phyloP scores from a whole-genome alignment of 2,113 vertebrate species.

The Takifugu bimaculatus region DNA sequence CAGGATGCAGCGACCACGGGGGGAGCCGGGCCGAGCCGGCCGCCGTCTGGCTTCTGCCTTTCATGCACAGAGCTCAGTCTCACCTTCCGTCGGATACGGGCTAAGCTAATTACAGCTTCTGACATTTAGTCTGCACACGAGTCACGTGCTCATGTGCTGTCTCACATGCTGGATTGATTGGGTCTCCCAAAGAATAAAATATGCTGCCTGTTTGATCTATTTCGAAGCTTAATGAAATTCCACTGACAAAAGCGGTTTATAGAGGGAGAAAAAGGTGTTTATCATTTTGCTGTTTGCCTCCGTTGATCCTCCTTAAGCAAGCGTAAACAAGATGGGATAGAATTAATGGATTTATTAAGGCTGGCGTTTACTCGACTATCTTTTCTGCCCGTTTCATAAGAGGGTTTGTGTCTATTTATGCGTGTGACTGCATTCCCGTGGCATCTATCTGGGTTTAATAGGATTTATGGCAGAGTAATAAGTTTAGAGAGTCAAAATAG shows the following conservation, averaged over 20 bases:
- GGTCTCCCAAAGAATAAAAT: slow-evolving; percentile 1
- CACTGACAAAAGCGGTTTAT: background rate
- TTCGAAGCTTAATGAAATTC: background rate
- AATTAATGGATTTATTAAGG: slow-evolving; percentile 31
- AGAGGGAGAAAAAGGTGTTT: too few relatives aligned
- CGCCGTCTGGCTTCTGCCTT: background rate
- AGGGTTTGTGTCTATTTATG: background rate
- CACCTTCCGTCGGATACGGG: slow-evolving; percentile 55
- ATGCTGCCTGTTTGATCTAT: background rate
- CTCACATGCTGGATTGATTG: background rate
- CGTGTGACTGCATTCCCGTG: background rate
- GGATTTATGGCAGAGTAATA: slow-evolving; percentile 28
- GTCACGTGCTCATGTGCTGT: background rate
- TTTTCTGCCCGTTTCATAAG: background rate
- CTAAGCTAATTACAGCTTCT: slow-evolving; percentile 46
- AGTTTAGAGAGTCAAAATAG: slow-evolving; percentile 28
- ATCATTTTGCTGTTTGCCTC: background rate
- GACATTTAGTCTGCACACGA: slow-evolving; percentile 20
- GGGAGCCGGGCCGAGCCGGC: slow-evolving; percentile 7
- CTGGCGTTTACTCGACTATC: slow-evolving; percentile 28
- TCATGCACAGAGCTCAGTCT: slow-evolving; percentile 12
- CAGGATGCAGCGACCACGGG: slow-evolving; percentile 48
- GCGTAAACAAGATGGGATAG: slow-evolving; percentile 11
- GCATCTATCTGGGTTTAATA: slow-evolving; percentile 31
- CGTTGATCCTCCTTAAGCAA: slow-evolving; percentile 12